These are phyloP conservation scores for Lophius piscatorius DNA, from an alignment of 2,113 vertebrate species.

Conservation along the genomic window DNA sequence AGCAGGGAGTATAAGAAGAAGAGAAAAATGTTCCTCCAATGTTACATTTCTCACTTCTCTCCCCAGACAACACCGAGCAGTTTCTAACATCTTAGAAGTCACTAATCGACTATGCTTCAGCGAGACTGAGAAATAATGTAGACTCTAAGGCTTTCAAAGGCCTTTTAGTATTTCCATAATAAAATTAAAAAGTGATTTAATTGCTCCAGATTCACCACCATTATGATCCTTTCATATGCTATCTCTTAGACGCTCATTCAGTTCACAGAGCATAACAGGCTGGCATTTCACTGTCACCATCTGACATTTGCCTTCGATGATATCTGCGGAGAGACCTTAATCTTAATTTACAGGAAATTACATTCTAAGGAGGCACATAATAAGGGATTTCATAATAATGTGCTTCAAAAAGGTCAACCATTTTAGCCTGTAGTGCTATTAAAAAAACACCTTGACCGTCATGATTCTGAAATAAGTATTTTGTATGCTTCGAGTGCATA, in stretches of 20 bases:
- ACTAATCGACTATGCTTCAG: constrained; percentile 1
- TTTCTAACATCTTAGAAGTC: background rate
- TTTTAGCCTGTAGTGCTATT: constrained; percentile 27
- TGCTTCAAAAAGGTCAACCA: constrained; percentile 50
- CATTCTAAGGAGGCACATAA: constrained; percentile 38
- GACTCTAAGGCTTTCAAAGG: background rate
- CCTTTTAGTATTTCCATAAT: background rate
- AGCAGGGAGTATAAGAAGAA: background rate
- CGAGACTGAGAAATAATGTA: background rate
- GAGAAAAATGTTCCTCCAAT: background rate
- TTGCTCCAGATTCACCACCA: background rate
- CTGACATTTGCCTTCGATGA: constrained; percentile 20
- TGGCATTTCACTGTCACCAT: background rate
- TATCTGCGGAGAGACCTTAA: constrained; percentile 3
- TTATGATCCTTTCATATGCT: background rate
- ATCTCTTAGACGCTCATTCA: background rate
- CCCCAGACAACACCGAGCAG: background rate
- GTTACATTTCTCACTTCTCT: constrained; percentile 1
- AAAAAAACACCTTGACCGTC: constrained; percentile 19
- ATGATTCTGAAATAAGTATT: background rate
- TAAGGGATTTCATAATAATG: constrained; percentile 40
- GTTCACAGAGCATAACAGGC: background rate
- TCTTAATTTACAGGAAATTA: constrained; percentile 45
- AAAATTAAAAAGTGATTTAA: background rate
- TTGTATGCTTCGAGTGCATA: constrained; percentile 35